Percentiles rank a stretch among this genome's conserved stretches.
These are phyloP conservation scores for Halesus radiatus DNA, from an alignment of 1,140 invertebrate species.

Conservation along the genomic window DNA sequence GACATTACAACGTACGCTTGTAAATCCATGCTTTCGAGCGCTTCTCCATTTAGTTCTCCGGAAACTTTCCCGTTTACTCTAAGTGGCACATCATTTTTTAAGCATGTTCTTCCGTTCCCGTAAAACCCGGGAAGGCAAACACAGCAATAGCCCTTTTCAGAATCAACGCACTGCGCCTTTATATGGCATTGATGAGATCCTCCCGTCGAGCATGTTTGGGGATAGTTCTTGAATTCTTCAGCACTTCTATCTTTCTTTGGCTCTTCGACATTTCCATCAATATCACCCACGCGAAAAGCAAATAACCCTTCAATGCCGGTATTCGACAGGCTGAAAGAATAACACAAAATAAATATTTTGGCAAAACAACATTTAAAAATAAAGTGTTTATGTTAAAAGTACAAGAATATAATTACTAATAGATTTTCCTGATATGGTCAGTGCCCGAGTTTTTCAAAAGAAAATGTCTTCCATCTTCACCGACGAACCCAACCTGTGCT, in stretches of 20 bases:
- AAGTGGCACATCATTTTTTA: conserved; percentile 84
- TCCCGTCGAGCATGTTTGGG: conserved; percentile 70
- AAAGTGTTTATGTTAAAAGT: neutral
- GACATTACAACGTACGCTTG: conserved; percentile 93
- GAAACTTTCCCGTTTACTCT: conserved; percentile 88
- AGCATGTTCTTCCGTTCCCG: conserved; percentile 92
- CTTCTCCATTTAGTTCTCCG: conserved; percentile 83
- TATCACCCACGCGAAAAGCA: conserved; percentile 84
- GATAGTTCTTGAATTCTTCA: conserved; percentile 62
- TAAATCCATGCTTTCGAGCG: conserved; percentile 83
- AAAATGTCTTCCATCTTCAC: conserved; percentile 81
- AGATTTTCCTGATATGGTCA: conserved; percentile 78
- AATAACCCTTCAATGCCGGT: conserved; percentile 86
- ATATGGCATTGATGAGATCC: conserved; percentile 82
- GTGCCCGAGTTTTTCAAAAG: conserved; percentile 88
- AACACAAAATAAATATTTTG: conserved; percentile 22
- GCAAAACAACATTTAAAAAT: neutral
- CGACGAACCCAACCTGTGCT: conserved; percentile 93
- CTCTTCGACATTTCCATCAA: conserved; percentile 74
- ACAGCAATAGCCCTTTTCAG: conserved; percentile 89
- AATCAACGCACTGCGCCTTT: conserved; percentile 87
- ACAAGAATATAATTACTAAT: conserved; percentile 62
- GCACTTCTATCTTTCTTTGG: conserved; percentile 70
- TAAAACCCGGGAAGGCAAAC: conserved; percentile 84
- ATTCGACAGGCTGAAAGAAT: conserved; percentile 84